Evolutionary conservation across 1,140 invertebrate species (phyloP), one percentile per base, ranked within the genome.

Genomic region (Aphis gossypii): DNA sequence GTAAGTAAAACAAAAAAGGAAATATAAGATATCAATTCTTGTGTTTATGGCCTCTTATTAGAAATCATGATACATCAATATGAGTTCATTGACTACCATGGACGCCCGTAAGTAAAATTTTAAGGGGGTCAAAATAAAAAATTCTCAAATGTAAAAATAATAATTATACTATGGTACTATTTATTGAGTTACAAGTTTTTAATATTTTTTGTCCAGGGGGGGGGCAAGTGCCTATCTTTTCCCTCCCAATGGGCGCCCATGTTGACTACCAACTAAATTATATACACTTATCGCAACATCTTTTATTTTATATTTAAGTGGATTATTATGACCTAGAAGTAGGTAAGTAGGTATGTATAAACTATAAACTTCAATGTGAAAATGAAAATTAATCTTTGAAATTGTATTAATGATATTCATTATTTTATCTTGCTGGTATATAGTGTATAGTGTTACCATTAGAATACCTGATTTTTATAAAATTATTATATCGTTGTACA

Each of bases 1-100:
- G 97, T 97, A 91, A 94, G 18, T 48, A 54, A 25, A 46, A 11
- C 35, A 48, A 46, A n/a, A 44, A 86, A 18, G 5, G n/a, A 86
- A 20, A 21, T 9, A 35, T 23, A 83, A 76, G 60, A n/a, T 38
- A 83, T 23, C 56, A 23, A 60, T 38, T 86, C 9, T 3, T 86
- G 30, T 46, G 9, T 86, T 46, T 84, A 30, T 30, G 3, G 30
- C 11, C 23, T 14, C 9, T 14, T 4, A 9, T 25, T 9, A 25
- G 8, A 56, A 30, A 68, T 68, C 30, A n/a, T 3, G 11, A 68
- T 60, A 30, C 4, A 60, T 14, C 56, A 60, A 18, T 41, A 41
- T 54, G 21, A 21, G 2, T 60, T 60, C 8, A 30, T 60, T 25
- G 23, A 56, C 54, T 56, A 56, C 2, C 8, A 25, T 35, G 35